A percentile compares a stretch with the other conserved stretches of the same genome.
Evolutionary conservation across 2,113 vertebrate genomes (phyloP).

Genomic region (Circaetus gallicus): DNA sequence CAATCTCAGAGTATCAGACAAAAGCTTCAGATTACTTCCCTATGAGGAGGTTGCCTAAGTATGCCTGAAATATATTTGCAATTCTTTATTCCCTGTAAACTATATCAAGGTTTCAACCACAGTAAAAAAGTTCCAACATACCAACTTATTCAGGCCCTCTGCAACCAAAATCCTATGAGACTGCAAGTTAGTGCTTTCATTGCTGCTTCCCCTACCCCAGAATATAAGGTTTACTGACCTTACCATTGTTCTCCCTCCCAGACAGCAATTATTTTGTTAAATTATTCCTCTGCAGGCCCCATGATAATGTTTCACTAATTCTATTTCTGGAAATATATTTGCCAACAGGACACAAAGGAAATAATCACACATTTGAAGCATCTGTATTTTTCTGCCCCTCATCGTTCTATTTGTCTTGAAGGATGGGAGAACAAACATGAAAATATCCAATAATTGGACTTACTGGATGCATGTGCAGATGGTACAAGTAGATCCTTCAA

Average conservation of each 20-base stretch:
- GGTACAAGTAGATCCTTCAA: background rate
- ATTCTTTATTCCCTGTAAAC: background rate
- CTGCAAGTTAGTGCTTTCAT: background rate
- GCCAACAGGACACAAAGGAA: background rate
- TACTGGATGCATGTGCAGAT: too few relatives aligned
- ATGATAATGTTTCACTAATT: background rate
- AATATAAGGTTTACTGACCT: background rate
- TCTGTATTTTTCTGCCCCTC: background rate
- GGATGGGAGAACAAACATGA: background rate
- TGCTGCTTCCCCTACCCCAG: background rate
- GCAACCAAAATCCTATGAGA: background rate
- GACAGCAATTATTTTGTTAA: background rate
- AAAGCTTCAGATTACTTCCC: background rate
- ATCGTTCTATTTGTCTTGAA: background rate
- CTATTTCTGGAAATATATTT: background rate
- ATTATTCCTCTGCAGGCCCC: background rate
- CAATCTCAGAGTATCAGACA: background rate
- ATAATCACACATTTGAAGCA: background rate
- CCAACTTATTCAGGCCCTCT: background rate
- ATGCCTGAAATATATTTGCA: background rate
- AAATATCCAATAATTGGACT: rapidly evolving
- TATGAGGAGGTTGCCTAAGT: background rate
- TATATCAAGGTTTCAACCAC: background rate
- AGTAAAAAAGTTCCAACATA: background rate
- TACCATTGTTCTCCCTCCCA: rapidly evolving